These are phyloP conservation scores for Imbricaverruca yamaguchii DNA, from an alignment of 2,888 invertebrate species.

Conservation along the genomic window DNA sequence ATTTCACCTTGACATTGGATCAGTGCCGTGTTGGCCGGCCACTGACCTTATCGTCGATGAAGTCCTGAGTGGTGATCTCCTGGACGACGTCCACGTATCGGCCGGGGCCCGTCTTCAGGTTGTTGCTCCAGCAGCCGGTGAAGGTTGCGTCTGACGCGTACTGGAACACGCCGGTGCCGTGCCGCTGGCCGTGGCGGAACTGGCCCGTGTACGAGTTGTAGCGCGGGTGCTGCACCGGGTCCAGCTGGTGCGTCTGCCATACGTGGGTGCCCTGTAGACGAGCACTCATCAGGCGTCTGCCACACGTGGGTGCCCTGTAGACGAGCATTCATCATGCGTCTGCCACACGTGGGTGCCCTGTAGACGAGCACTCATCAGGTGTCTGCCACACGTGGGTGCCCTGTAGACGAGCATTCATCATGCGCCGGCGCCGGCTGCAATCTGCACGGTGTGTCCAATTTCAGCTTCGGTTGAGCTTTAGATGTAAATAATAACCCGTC, in stretches of 20 bases:
- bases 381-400: too few relatives aligned
- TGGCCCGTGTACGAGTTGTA: not conserved
- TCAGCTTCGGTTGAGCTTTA: too few relatives aligned
- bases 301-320: too few relatives aligned
- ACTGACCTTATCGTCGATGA: conserved; percentile 5
- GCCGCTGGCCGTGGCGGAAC: not conserved
- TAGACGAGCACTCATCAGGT: too few relatives aligned
- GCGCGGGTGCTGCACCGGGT: not conserved
- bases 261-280: not conserved
- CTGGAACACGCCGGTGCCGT: not conserved
- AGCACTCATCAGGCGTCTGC: not conserved
- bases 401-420: too few relatives aligned
- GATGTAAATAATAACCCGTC: too few relatives aligned
- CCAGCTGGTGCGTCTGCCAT: conserved; percentile 3
- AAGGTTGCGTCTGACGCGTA: not conserved
- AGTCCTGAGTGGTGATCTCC: not conserved
- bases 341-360: too few relatives aligned
- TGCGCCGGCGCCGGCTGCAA: too few relatives aligned
- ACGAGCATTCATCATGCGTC: too few relatives aligned
- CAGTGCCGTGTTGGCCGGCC: too few relatives aligned
- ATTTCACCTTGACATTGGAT: too few relatives aligned
- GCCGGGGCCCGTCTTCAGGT: not conserved
- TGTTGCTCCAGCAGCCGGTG: conserved; percentile 13
- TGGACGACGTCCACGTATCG: not conserved
- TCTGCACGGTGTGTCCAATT: too few relatives aligned